phyloP scores from a whole-genome alignment of 2,113 vertebrate species.

The Pao palembangensis region DNA sequence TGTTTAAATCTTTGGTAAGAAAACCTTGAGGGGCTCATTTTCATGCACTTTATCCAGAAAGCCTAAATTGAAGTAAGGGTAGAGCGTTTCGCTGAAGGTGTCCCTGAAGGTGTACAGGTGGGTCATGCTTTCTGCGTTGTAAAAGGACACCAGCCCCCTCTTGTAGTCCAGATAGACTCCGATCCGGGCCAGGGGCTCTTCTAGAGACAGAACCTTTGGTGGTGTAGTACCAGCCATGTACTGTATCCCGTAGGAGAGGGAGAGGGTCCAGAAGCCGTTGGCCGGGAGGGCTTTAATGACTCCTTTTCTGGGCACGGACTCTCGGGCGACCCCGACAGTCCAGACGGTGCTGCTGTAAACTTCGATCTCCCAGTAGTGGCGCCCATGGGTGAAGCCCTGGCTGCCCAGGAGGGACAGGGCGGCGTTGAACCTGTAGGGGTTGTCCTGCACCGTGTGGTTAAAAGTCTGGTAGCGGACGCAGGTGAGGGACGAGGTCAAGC shows the following conservation, averaged over 20 bases:
- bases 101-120: constrained; percentile 79
- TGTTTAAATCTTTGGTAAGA: constrained; percentile 75
- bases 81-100: constrained; percentile 74
- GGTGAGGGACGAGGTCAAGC: constrained; percentile 75
- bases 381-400: constrained; percentile 77
- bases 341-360: constrained; percentile 80
- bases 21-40: constrained; percentile 80
- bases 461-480: constrained; percentile 79
- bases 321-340: constrained; percentile 77
- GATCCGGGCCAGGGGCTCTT: constrained; percentile 70
- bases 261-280: constrained; percentile 80
- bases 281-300: constrained; percentile 77
- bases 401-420: constrained; percentile 76
- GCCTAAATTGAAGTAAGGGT: constrained; percentile 78
- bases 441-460: constrained; percentile 73
- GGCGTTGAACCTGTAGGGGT: constrained; percentile 76
- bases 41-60: constrained; percentile 79
- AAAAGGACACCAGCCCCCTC: constrained; percentile 79
- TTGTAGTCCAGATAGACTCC: constrained; percentile 80
- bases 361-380: constrained; percentile 81
- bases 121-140: constrained; percentile 77
- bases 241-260: constrained; percentile 78
- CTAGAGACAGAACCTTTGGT: constrained; percentile 73
- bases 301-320: constrained; percentile 76
- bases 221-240: constrained; percentile 79